A percentile compares a stretch with the other conserved stretches of the same genome.
Conservation (phyloP, 1,140 invertebrate species). For the Penaeus indicus region DNA sequence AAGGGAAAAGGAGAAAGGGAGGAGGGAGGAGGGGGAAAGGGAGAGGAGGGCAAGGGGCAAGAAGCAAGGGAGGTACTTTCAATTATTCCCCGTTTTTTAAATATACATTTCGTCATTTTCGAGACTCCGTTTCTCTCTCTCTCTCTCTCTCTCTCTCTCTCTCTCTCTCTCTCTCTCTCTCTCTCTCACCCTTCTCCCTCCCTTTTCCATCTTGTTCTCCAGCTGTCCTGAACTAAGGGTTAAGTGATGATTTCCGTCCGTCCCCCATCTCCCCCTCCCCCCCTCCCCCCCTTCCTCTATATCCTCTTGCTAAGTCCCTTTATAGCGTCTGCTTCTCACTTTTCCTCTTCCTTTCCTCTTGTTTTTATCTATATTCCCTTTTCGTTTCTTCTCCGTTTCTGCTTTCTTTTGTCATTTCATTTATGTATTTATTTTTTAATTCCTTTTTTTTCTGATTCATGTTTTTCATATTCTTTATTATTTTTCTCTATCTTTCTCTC, state of each 20-base stretch:
- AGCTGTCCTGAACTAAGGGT: conserved; percentile 33
- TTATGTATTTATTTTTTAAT: background rate
- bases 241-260: conserved; percentile 51
- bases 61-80: too few relatives aligned
- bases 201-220: background rate
- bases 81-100: too few relatives aligned
- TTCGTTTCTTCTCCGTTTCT: background rate
- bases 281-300: background rate
- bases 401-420: background rate
- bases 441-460: background rate
- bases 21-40: too few relatives aligned
- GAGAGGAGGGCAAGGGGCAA: too few relatives aligned
- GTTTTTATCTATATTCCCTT: background rate
- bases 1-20: too few relatives aligned
- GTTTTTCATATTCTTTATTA: too few relatives aligned
- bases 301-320: background rate
- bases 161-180: background rate
- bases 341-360: conserved; percentile 1
- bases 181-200: conserved; percentile 11
- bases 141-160: background rate
- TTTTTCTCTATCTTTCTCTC: background rate
- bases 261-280: background rate
- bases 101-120: too few relatives aligned
- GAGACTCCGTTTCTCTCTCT: background rate
- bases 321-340: background rate